Evolutionary conservation across 2,113 vertebrate species (phyloP), one percentile per base, ranked within the genome.

Genomic region (Scortum barcoo): DNA sequence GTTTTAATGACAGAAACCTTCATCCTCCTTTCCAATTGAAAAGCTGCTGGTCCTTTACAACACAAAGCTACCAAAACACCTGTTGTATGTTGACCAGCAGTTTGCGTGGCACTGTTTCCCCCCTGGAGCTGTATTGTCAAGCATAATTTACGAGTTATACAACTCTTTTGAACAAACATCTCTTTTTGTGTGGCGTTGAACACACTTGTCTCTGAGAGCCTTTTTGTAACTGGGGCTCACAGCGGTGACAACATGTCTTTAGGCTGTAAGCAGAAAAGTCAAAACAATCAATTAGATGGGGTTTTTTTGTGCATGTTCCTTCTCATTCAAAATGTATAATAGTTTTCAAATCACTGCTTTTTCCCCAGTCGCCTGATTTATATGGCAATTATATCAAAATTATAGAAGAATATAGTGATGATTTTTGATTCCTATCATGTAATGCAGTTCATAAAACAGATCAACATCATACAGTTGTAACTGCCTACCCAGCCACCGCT

Each of bases 31-130:
- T 46, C 12, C 28, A 30, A 36, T 22, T 44, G 16, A 33, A 61
- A 67, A 54, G 17, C 33, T 22, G 58, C 44, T 58, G 17, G 17
- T 42, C 30, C 42, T 65, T 46, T 26, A 30, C 13, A 46, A 11
- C 69, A 30, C 12, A 54, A 22, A 1, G 33, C 33, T 17, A 19
- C 24, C 30, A n/a, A n/a, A 58, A 68, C 73, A 80, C 58, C 53
- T 81, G 76, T 26, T 77, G 62, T 9, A 20, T 12, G 76, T 19
- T 5, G 42, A 33, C 14, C 11, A 22, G 20, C 65, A 53, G 56
- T 22, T 60, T 46, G 17, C 9, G 4, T 71, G 50, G 24, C 53
- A 33, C 22, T 20, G 20, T 46, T 28, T 36, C 9, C 36, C n/a
- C 11, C 14, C n/a, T n/a, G 3, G 30, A 26, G 20, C 53, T 24